These are phyloP conservation scores for Tupaia chinensis DNA, from an alignment of 2,113 vertebrate genomes.

Conservation along the genomic window DNA sequence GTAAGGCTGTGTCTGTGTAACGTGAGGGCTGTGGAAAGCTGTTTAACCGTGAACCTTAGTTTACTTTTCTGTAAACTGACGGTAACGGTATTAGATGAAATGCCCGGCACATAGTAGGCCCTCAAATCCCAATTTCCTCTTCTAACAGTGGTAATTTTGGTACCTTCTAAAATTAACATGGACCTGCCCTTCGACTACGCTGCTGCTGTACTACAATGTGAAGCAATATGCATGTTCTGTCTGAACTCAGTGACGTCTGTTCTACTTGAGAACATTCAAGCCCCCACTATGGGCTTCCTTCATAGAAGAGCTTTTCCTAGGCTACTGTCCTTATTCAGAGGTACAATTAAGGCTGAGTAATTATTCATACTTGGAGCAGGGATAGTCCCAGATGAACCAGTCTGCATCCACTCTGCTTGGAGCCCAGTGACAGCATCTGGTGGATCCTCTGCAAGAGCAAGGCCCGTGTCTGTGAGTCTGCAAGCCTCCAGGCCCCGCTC, in stretches of 20 bases:
- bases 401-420: background rate
- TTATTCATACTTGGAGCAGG: constrained; percentile 76
- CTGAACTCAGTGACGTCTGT: background rate
- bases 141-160: background rate
- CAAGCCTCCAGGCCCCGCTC: constrained; percentile 76
- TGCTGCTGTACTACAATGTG: background rate
- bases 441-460: constrained; percentile 80
- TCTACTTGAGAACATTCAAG: background rate
- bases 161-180: constrained; percentile 18
- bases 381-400: rapidly evolving
- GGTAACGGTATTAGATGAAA: background rate
- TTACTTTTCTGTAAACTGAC: constrained; percentile 12
- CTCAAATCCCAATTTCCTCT: background rate
- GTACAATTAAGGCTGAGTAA: background rate
- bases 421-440: background rate
- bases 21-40: background rate
- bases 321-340: background rate
- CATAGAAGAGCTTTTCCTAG: background rate
- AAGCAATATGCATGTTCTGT: background rate
- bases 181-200: background rate
- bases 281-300: background rate
- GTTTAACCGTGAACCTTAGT: background rate
- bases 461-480: constrained; percentile 72
- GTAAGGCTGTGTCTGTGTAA: background rate
- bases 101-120: background rate